phyloP scores from a whole-genome alignment of 1,140 invertebrate genomes.

The Apis dorsata region DNA sequence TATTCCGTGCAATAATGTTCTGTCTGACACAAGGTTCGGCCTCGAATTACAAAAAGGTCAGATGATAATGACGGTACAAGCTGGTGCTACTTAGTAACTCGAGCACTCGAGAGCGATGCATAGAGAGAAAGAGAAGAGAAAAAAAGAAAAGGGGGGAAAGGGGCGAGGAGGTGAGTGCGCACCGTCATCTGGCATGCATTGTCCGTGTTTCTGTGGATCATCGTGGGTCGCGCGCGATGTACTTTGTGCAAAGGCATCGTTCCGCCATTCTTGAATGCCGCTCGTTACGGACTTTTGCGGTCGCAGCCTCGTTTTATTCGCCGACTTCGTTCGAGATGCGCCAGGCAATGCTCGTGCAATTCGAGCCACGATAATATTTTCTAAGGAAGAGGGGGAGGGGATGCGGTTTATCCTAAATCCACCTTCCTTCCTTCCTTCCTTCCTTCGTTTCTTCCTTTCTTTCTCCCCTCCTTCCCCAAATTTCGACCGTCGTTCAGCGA shows the following conservation, averaged over 20 bases:
- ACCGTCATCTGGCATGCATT: conserved; percentile 39
- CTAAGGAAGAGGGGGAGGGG: background rate
- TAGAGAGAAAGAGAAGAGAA: background rate
- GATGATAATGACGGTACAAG: conserved; percentile 37
- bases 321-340: background rate
- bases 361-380: background rate
- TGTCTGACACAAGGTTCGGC: too few relatives aligned
- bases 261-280: background rate
- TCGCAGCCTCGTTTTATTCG: conserved; percentile 4
- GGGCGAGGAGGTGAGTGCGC: background rate
- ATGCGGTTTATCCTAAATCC: conserved; percentile 21
- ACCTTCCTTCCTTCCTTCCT: too few relatives aligned
- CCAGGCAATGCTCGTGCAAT: background rate
- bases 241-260: background rate
- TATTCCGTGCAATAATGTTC: background rate
- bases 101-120: background rate
- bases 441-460: too few relatives aligned
- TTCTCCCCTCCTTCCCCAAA: background rate
- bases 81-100: conserved; percentile 33
- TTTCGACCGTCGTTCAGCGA: conserved; percentile 4
- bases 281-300: conserved; percentile 31
- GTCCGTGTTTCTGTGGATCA: conserved; percentile 5
- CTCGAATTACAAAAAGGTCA: conserved; percentile 1
- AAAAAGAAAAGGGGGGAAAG: too few relatives aligned
- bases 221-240: background rate